Evolutionary conservation across 2,888 invertebrate genomes (phyloP), one percentile per base, ranked within the genome.

Genomic region (Melanchra persicariae): DNA sequence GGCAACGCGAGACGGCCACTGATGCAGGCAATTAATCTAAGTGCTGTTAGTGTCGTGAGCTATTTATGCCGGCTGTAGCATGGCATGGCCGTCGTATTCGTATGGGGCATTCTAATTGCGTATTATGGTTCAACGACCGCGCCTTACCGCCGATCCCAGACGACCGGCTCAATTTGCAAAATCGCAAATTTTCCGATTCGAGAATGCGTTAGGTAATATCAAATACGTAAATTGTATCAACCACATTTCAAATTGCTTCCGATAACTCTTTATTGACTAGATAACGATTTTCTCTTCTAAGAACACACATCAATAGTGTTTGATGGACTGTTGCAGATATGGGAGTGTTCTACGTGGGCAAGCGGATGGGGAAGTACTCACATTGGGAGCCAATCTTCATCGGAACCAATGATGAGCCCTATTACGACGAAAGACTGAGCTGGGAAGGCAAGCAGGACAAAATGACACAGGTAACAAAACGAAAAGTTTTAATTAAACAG

Each of bases 381-480:
- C 98, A 98, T 91, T 99, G 99, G 99, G 99, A 99, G 93, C 99
- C 99, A 15, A 98, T 99, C 85, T 99, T 98, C 89, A 98, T 99
- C 74, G 99, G 99, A 24, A 98, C 98, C 0, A 98, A 99, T 92
- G 96, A 97, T 26, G 99, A 98, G 88, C 98, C 99, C 0, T 96
- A 98, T 81, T 99, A 99, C 91, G 99, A 99, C 85, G 99, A 99
- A 91, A 96, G 99, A 88, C 97, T 99, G 76, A 98, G 98, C 91
- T 99, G 99, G 99, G 99, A 99, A 91, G 99, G 99, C 55, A 98
- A 98, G 93, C 98, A 98, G 93, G 99, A 99, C 93, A 99, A 99
- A 96, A 99, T 99, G 99, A 98, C 98, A 74, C 99, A 99, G 97
- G 99, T 98, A 91, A 58, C 9, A n/a, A 54, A 30, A 54, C 9